A percentile compares a stretch with the other conserved stretches of the same genome.
Conservation (phyloP, 1,140 invertebrate genomes). For the Drosophila bocqueti region DNA sequence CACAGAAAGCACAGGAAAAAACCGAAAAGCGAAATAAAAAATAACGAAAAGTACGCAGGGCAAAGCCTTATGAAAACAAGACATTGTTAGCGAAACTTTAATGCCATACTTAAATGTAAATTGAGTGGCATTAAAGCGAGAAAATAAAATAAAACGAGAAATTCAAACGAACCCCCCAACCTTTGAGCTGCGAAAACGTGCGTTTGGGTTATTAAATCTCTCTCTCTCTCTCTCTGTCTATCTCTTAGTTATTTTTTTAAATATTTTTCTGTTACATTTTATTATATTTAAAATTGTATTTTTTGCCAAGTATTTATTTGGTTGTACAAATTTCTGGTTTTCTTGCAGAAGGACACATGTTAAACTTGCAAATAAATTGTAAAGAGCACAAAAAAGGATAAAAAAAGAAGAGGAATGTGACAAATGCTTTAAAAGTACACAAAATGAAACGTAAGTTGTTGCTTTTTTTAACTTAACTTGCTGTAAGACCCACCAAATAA, state of each 20-base stretch:
- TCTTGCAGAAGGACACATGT: background rate
- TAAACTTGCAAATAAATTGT: background rate
- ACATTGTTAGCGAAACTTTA: constrained; percentile 18
- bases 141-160: background rate
- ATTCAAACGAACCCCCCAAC: constrained; percentile 10
- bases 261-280: background rate
- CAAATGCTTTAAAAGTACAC: too few relatives aligned
- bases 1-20: background rate
- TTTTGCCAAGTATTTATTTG: background rate
- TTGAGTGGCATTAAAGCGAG: background rate
- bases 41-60: constrained; percentile 7
- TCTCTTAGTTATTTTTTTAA: background rate
- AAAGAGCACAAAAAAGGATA: background rate
- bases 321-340: background rate
- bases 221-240: background rate
- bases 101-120: constrained; percentile 17
- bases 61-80: constrained; percentile 5
- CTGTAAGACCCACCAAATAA: too few relatives aligned
- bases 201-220: background rate
- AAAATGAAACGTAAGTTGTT: background rate
- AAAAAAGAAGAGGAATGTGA: too few relatives aligned
- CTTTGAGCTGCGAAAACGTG: constrained; percentile 15
- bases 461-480: too few relatives aligned
- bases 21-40: constrained; percentile 6
- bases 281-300: too few relatives aligned